These are phyloP conservation scores for Chaetophractus vellerosus DNA, from an alignment of 2,797 vertebrate genomes.

Conservation along the genomic window DNA sequence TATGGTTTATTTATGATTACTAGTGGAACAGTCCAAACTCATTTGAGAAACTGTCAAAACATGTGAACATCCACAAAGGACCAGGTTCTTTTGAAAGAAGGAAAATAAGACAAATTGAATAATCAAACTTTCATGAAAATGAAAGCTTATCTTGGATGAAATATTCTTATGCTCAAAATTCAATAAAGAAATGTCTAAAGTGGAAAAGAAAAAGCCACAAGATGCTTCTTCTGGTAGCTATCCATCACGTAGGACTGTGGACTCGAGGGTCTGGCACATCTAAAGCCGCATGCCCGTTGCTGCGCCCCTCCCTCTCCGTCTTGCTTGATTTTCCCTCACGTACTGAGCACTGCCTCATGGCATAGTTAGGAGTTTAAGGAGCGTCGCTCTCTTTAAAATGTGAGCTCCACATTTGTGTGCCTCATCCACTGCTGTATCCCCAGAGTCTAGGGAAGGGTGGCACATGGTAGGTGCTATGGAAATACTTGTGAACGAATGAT, in stretches of 20 bases:
- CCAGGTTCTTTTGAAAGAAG: not conserved
- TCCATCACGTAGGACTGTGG: fast-evolving
- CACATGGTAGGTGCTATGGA: fast-evolving
- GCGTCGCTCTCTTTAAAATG: not conserved
- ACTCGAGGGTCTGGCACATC: fast-evolving
- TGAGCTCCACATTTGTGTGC: not conserved
- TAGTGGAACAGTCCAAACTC: not conserved
- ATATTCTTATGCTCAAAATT: not conserved
- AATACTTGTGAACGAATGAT: not conserved
- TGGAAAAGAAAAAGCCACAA: not conserved
- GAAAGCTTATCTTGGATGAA: not conserved
- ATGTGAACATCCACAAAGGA: not conserved
- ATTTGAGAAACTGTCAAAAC: not conserved
- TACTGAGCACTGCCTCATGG: fast-evolving
- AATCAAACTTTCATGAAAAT: not conserved
- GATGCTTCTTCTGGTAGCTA: not conserved
- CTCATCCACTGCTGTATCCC: not conserved
- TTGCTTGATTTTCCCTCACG: not conserved
- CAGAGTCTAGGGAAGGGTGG: not conserved
- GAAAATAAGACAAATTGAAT: constrained; percentile 35
- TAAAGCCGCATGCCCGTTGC: fast-evolving
- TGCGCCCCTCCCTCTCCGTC: fast-evolving
- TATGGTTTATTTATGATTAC: not conserved
- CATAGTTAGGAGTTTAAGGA: fast-evolving
- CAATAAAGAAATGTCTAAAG: not conserved